Evolutionary conservation across 1,140 invertebrate species (phyloP), one percentile per base, ranked within the genome.

Genomic region (Drosophila mayri): DNA sequence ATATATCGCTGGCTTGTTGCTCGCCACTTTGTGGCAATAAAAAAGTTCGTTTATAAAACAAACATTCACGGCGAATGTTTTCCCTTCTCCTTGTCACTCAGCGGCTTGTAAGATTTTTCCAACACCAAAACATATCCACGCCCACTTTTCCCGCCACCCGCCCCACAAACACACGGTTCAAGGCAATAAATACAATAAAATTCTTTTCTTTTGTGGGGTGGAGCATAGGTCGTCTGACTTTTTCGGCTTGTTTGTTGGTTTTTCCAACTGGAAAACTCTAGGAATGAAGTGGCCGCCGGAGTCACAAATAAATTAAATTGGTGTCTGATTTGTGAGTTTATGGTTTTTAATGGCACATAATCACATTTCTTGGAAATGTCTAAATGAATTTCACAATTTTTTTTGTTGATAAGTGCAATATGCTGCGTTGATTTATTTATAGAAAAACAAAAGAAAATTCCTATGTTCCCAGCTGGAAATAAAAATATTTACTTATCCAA

Each of bases 1-100:
- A 54, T 37, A 37, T 37, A 37, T 37, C 20, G 35, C 20, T 38
- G 52, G 79, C 79, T 82, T 82, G 74, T 78, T 76, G 75, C 78
- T 75, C 55, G 73, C 75, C 80, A 83, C 72, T 84, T 86, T 78
- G 79, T 49, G 75, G 82, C 82, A 86, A 86, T 85, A 72, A 86
- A 85, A 83, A 81, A 86, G 78, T 75, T 86, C 78, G 82, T 78
- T 86, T 85, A 86, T 86, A 81, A 85, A 85, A 80, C 81, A 85
- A 80, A 84, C 81, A 79, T 79, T 30, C 66, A 54, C 47, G 44
- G 44, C 62, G 50, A 63, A 63, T 85, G 55, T 80, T 67, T 77
- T 73, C 30, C 44, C 54, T n/a, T 35, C 35, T 11, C 25, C 62
- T 72, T 87, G 82, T 86, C 82, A 86, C 68, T 86, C 79, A 80